Conservation (phyloP, 2,797 vertebrate genomes). For the Anguilla marmorata region DNA sequence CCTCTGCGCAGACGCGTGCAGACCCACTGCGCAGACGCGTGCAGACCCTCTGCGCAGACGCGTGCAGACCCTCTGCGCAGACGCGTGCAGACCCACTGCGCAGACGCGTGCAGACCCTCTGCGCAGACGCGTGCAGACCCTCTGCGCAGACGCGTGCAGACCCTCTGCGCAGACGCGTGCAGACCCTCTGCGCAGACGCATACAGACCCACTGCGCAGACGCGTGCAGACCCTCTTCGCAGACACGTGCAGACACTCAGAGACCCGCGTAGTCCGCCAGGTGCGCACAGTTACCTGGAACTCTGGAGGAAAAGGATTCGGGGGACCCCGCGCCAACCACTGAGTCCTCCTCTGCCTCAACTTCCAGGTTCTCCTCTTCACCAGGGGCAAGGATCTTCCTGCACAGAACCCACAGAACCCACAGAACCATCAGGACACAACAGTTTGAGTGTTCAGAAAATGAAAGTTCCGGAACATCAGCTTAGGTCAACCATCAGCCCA, state of each 20-base stretch:
- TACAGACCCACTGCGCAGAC: not conserved
- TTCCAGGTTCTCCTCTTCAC: slow-evolving; percentile 96
- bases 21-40: not conserved
- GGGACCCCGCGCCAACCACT: slow-evolving; percentile 81
- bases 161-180: too few relatives aligned
- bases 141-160: too few relatives aligned
- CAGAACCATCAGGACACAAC: not conserved
- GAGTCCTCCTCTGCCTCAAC: slow-evolving; percentile 92
- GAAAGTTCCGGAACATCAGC: not conserved
- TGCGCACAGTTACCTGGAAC: slow-evolving; percentile 77
- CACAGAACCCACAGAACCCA: not conserved
- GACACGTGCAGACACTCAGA: not conserved
- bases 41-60: too few relatives aligned
- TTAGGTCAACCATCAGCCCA: not conserved
- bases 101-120: too few relatives aligned
- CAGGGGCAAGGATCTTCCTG: slow-evolving; percentile 95
- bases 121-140: too few relatives aligned
- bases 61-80: too few relatives aligned
- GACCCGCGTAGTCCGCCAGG: not conserved
- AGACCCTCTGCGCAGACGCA: too few relatives aligned
- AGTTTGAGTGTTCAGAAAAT: not conserved
- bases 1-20: too few relatives aligned
- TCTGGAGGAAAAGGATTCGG: slow-evolving; percentile 79
- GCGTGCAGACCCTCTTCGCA: too few relatives aligned
- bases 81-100: too few relatives aligned